Evolutionary conservation across 2,113 vertebrate species (phyloP), one percentile per base, ranked within the genome.

Genomic region (Speoplatyrhinus poulsoni): DNA sequence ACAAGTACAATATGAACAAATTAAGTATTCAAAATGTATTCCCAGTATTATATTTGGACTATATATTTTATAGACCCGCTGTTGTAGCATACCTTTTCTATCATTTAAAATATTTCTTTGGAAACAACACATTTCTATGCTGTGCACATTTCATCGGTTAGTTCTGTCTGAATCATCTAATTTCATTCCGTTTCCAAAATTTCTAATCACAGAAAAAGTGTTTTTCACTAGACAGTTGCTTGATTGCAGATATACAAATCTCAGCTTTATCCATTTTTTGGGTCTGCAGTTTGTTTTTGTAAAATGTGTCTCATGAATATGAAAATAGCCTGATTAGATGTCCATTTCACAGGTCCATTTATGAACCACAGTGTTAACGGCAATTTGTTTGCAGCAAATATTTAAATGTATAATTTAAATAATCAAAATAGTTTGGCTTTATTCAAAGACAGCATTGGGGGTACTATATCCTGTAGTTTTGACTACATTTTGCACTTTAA

Each of bases 121-220:
- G 47, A 72, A 72, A 54, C 57, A 77, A 49, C 68, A 65, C 63
- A 8, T 41, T 64, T 49, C 63, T 54, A 72, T 26, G 26, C 49
- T 67, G 69, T 77, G 46, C 69, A 67, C 65, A 56, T 48, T 69
- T 60, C 46, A 47, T 33, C 13, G 49, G 75, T 32, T 50, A 46
- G 73, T 60, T 41, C 49, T 15, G 36, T 41, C 36, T 41, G 36
- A 41, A 41, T 41, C 7, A 50, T 71, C 53, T 73, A 83, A 86
- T 87, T 77, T 69, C 15, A 52, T 63, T 72, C 69, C 63, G 61
- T 82, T 83, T 80, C 6, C 67, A 69, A 82, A 84, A 75, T 65
- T 63, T 75, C 62, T 77, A 73, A 86, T 85, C 70, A 73, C 60
- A 69, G 57, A 32, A 46, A 62, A 72, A 75, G 63, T 7, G 48